Percentiles rank a stretch among this genome's conserved stretches.
Conservation (phyloP, 2,113 vertebrate genomes). For the Pelvicachromis taeniatus region DNA sequence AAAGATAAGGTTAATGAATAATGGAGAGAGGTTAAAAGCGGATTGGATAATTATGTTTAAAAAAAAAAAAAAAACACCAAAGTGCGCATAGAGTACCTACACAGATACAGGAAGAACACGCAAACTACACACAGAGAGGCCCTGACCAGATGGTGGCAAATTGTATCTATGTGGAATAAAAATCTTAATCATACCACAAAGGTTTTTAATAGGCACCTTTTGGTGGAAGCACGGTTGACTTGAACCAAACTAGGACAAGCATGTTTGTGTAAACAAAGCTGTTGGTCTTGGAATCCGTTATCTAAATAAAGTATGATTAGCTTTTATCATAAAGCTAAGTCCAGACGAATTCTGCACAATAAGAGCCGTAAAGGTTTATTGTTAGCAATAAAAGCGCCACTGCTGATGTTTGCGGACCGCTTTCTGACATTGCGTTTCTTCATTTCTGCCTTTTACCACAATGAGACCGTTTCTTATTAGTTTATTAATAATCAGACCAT, state of each 20-base stretch:
- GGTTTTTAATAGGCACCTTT: rapidly evolving
- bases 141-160: neutral
- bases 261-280: neutral
- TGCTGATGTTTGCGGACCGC: neutral
- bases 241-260: neutral
- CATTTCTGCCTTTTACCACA: neutral
- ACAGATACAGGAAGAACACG: neutral
- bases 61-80: neutral
- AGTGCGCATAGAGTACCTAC: neutral
- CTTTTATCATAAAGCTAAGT: neutral
- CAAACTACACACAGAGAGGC: neutral
- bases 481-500: neutral
- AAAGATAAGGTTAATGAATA: neutral
- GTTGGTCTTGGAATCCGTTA: neutral
- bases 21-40: neutral
- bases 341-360: rapidly evolving
- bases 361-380: neutral
- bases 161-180: neutral
- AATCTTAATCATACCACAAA: neutral
- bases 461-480: neutral
- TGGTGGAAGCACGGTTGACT: neutral
- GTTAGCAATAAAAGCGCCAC: neutral
- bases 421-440: neutral
- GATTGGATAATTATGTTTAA: neutral
- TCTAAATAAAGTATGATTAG: neutral